Base-by-base conservation (phyloP, 2,888 invertebrate genomes). In the Escarpia spicata region DNA sequence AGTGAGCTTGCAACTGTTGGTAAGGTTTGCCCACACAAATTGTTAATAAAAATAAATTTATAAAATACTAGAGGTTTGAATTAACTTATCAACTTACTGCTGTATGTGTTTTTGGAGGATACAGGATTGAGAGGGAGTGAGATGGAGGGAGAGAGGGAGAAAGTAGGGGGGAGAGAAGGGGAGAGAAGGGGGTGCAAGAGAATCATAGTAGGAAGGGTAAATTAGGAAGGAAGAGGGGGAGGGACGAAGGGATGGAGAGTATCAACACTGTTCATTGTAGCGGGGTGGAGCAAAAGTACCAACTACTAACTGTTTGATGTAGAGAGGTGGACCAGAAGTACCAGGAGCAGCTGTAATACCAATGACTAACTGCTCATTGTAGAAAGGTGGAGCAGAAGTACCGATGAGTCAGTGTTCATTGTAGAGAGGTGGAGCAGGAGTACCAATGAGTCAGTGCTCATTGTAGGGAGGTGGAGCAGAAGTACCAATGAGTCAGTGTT, bases 111-210 rank as follows among this genome's bases (percentile, higher is more conserved):
- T 43, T 9, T 10, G 43, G 15, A 2, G 45, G 9, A 92, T 52
- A n/a, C 90, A 2, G 60, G 75, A n/a, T 26, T n/a, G 60, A 92
- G 75, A 60, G 92, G 26, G 60, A 43, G 37, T 15, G 92, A 92
- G 75, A 75, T 9, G n/a, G 60, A 75, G 37, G 6, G 92, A 75
- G 92, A 37, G 75, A 19, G 75, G 43, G 52, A 43, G 75, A 75
- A 31, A 58, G 52, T 26, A 26, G 60, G 58, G 58, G 26, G 58
- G 26, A 10, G 3, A 52, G 58, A 31, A 58, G 58, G 52, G 92
- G 45, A 52, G 8, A n/a, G 1, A 26, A 90, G 75, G 3, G 58
- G 31, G 60, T 12, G 15, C 0, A 58, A 75, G 92, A 75, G 52
- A 8, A 58, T 31, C 60, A 31, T 37, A 37, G 37, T 37, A 37